phyloP scores from a whole-genome alignment of 2,888 invertebrate genomes.

The Caradrina kadenii region DNA sequence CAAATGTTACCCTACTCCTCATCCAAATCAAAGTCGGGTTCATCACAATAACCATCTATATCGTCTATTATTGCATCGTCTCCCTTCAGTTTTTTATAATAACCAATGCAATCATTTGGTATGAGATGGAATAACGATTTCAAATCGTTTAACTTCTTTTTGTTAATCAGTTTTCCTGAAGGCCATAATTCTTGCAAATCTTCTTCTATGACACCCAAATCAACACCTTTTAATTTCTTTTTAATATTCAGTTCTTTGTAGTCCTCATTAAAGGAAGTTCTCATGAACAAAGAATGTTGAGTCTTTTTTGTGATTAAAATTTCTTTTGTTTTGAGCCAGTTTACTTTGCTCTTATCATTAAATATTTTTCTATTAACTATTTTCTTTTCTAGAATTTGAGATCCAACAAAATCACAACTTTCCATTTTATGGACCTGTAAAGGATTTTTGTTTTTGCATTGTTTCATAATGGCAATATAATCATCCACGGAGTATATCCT shows the following conservation, averaged over 20 bases:
- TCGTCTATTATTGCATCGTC: conserved; percentile 35
- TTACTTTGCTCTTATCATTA: conserved; percentile 23
- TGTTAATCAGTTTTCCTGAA: conserved; percentile 26
- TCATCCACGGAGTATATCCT: conserved; percentile 39
- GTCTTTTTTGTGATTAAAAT: conserved; percentile 26
- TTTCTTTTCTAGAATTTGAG: conserved; percentile 29
- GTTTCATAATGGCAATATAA: conserved; percentile 33
- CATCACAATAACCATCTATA: conserved; percentile 29
- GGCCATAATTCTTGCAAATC: conserved; percentile 37
- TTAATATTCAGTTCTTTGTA: conserved; percentile 30
- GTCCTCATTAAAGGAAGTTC: conserved; percentile 36
- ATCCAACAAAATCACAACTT: conserved; percentile 34
- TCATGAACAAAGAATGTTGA: conserved; percentile 38
- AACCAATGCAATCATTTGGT: conserved; percentile 35
- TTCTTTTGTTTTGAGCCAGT: conserved; percentile 25
- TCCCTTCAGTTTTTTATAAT: conserved; percentile 37
- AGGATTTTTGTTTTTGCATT: conserved; percentile 22
- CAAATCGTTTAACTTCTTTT: conserved; percentile 37
- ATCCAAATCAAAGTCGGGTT: conserved; percentile 15
- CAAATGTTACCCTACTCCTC: conserved; percentile 31
- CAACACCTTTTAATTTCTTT: conserved; percentile 37
- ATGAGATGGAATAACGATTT: conserved; percentile 36
- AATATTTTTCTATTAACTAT: conserved; percentile 30
- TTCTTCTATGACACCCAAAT: conserved; percentile 29
- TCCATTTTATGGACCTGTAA: conserved; percentile 34